Base-by-base conservation (phyloP, 2,888 invertebrate genomes). In the Drosophila mettleri region DNA sequence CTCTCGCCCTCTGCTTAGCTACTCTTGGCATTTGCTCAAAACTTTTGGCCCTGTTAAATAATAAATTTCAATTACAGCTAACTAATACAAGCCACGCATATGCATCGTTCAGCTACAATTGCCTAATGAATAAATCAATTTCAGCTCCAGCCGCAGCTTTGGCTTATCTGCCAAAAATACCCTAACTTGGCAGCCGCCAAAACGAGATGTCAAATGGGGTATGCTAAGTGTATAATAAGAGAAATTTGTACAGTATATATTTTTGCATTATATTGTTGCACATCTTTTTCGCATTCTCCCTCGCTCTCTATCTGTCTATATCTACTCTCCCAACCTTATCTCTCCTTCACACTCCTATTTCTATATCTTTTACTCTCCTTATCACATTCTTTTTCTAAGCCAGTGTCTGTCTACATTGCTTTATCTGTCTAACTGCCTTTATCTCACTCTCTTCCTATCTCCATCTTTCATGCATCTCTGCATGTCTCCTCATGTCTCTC, bases 51-150 rank as follows among this genome's bases (percentile, higher is more conserved):
- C 34, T 65, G 59, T 31, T 86, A 65, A 86, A 83, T 83, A 80
- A 84, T 86, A 74, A 66, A 84, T 86, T 77, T 75, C 75, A 87
- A 87, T 82, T 81, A 81, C 59, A 54, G 31, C 39, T 51, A 67
- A 48, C 58, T 64, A 58, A 65, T 45, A 66, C 34, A 38, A 41
- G 51, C 33, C 69, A 63, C 55, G 51, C 41, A 59, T 48, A 54
- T 45, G 34, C 74, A 65, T 48, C 57, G 45, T 24, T 64, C 52
- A 57, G 49, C 24, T 54, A 49, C 61, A 66, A 72, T 62, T 53
- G 51, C 48, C 70, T 53, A 63, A 64, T 73, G 33, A 79, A 82
- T 85, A 81, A 82, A 77, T 79, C 72, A 82, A 68, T 65, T 49
- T 57, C 60, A 70, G 29, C 34, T 45, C 33, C 45, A 10, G 14